Percentiles rank a stretch among this genome's conserved stretches.
Evolutionary conservation across 2,797 vertebrate genomes (phyloP).

Genomic region (Mareca penelope): DNA sequence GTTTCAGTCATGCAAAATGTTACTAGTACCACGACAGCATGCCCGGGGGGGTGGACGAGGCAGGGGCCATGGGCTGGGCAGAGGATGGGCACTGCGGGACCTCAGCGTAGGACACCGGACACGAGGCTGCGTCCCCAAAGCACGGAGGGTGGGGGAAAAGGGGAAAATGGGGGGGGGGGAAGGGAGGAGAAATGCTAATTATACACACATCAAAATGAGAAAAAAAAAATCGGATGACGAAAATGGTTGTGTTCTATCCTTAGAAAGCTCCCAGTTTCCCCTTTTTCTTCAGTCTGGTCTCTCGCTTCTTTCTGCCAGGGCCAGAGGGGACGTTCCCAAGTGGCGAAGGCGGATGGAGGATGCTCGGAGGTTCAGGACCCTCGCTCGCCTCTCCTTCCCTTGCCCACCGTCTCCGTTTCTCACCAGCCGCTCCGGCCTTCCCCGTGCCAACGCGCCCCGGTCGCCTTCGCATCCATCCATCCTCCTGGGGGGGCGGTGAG

Average conservation of each 20-base stretch:
- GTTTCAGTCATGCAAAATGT: conserved; percentile 95
- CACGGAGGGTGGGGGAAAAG: conserved; percentile 45
- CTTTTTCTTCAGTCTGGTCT: conserved; percentile 43
- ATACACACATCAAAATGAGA: conserved; percentile 60
- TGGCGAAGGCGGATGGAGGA: conserved; percentile 34
- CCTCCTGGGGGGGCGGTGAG: background rate
- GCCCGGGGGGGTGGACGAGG: conserved; percentile 85
- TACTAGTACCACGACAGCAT: conserved; percentile 94
- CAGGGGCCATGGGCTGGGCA: background rate
- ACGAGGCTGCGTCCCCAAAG: conserved; percentile 51
- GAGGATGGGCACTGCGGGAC: background rate
- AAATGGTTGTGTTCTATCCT: conserved; percentile 42
- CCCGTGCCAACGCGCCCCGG: background rate
- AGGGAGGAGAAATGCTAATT: conserved; percentile 46
- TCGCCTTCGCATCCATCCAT: conserved; percentile 43
- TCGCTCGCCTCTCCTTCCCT: conserved; percentile 30
- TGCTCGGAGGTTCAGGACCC: background rate
- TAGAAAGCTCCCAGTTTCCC: conserved; percentile 41
- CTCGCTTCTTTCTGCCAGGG: conserved; percentile 41
- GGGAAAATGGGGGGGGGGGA: background rate
- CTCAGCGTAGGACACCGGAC: conserved; percentile 22
- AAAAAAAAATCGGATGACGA: background rate
- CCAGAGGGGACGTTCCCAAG: conserved; percentile 30
- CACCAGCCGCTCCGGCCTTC: conserved; percentile 38
- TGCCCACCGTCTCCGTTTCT: conserved; percentile 32